These are phyloP conservation scores for Copsychus sechellarum DNA, from an alignment of 2,113 vertebrate genomes.

Conservation along the genomic window DNA sequence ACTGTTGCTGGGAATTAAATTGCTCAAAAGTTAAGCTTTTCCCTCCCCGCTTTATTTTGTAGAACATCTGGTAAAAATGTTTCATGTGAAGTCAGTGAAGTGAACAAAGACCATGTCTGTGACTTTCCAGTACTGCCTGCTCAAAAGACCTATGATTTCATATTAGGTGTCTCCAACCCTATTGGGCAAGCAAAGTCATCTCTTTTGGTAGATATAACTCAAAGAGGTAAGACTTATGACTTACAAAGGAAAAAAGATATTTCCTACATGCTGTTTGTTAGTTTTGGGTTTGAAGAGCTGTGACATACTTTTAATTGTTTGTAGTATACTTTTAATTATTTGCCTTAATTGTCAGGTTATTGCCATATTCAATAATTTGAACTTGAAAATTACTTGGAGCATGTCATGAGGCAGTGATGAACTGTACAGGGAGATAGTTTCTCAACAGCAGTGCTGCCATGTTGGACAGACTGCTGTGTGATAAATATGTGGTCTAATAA, in stretches of 20 bases:
- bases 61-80: slow-evolving; percentile 73
- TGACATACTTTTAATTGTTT: neutral
- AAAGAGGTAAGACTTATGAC: slow-evolving; percentile 68
- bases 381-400: neutral
- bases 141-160: slow-evolving; percentile 70
- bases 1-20: neutral
- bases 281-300: neutral
- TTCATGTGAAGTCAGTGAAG: slow-evolving; percentile 18
- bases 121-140: slow-evolving; percentile 51
- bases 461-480: neutral
- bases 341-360: neutral
- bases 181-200: slow-evolving; percentile 63
- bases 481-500: neutral
- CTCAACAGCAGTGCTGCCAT: neutral
- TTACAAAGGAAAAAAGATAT: neutral
- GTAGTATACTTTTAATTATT: neutral
- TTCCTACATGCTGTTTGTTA: neutral
- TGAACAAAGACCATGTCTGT: slow-evolving; percentile 41
- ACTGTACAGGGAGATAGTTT: neutral
- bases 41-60: neutral
- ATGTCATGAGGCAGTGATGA: neutral
- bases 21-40: neutral
- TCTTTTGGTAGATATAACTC: slow-evolving; percentile 58
- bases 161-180: slow-evolving; percentile 64
- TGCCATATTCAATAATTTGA: neutral